Evolutionary conservation across 2,888 invertebrate species (phyloP), one percentile per base, ranked within the genome.

Genomic region (Celastrina argiolus): DNA sequence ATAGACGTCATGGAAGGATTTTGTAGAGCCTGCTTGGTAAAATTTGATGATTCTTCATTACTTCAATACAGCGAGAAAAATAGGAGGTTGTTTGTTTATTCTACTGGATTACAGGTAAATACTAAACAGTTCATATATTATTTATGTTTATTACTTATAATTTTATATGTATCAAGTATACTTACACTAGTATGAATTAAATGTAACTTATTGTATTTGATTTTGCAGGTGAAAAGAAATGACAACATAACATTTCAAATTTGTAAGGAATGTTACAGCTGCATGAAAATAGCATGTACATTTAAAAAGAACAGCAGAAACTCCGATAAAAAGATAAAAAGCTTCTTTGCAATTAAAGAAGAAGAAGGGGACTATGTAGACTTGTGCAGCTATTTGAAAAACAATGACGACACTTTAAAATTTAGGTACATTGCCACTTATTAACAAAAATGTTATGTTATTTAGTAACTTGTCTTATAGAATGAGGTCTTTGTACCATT

Each of bases 231-330:
- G 2, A 92, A 91, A 75, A 76, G 82, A 36, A 85, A 84, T 76
- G 90, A 92, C 51, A 28, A 71, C 0, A 82, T 87, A 28, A 75
- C 78, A 74, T 89, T 91, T 71, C 89, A 91, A 77, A 72, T 92
- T 36, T 92, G 92, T 73, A 85, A 84, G 74, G 81, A 82, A 41
- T 92, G 92, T 70, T 81, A 79, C 42, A 63, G 78, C 0, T 85
- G 81, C 63, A 85, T 92, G 84, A 86, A 84, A 71, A 69, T 77
- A 16, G 81, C 88, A 7, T 88, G 87, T 71, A 85, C 83, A 68
- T 92, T 92, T 73, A 91, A 88, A 71, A 89, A 91, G 71, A 81
- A 81, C 70, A 92, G 92, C 71, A 77, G 88, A 34, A 78, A 77
- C 6, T 87, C 91, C 2, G 91, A 92, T 68, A 85, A 82, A 68